These are phyloP conservation scores for Molossus alvarezi DNA, from an alignment of 2,797 vertebrate genomes.

Conservation along the genomic window DNA sequence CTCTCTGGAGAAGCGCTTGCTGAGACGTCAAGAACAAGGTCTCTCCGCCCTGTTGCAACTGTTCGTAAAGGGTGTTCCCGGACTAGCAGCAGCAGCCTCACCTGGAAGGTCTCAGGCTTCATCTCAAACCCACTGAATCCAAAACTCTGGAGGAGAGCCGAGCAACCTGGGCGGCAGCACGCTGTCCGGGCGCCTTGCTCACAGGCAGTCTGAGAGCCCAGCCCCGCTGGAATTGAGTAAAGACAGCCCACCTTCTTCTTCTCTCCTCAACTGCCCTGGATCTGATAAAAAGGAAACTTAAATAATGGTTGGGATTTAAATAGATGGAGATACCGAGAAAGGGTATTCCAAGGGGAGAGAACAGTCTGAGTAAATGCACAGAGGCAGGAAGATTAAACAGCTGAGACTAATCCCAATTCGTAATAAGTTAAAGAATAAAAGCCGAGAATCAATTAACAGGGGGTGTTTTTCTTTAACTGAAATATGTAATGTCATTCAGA, in stretches of 20 bases:
- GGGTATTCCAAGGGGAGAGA: neutral
- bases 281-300: neutral
- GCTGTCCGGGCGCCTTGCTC: accelerated
- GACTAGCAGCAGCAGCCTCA: neutral
- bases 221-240: neutral
- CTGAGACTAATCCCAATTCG: conserved; percentile 63
- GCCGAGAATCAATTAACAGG: conserved; percentile 67
- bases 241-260: neutral
- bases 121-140: neutral
- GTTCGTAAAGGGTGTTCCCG: neutral
- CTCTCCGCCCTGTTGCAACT: neutral
- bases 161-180: accelerated
- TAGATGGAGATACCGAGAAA: neutral
- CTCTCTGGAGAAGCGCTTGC: neutral
- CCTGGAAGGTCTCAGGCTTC: neutral
- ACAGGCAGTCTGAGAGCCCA: neutral
- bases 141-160: neutral
- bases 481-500: conserved; percentile 77
- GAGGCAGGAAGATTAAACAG: conserved; percentile 66
- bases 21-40: neutral
- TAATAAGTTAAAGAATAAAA: conserved; percentile 71
- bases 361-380: conserved; percentile 56
- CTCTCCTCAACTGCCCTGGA: neutral
- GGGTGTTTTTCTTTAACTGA: conserved; percentile 71
- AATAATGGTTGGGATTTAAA: neutral